Conservation (phyloP, 2,797 vertebrate species). For the Danio choprae region DNA sequence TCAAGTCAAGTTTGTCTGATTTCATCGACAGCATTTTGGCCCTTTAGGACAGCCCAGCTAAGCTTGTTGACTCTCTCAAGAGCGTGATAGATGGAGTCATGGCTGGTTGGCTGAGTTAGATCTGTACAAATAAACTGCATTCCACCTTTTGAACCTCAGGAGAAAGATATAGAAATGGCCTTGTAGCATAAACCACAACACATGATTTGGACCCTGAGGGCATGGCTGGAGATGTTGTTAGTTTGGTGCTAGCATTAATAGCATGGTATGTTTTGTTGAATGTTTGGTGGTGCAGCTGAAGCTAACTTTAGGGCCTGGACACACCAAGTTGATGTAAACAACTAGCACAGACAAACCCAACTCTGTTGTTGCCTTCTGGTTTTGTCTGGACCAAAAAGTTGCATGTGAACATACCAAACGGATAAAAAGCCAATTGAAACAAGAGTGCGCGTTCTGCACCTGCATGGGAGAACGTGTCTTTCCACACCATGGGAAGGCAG, state of each 20-base stretch:
- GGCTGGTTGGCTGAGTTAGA: slow-evolving; percentile 21
- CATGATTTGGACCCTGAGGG: neutral
- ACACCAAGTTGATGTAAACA: too few relatives aligned
- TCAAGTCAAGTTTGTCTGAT: slow-evolving; percentile 12
- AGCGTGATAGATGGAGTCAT: slow-evolving; percentile 13
- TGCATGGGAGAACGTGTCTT: too few relatives aligned
- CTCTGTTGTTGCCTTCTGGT: too few relatives aligned
- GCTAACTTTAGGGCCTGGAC: too few relatives aligned
- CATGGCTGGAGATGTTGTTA: neutral
- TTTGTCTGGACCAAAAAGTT: too few relatives aligned
- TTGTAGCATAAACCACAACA: neutral
- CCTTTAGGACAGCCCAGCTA: slow-evolving; percentile 13
- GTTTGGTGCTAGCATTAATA: neutral
- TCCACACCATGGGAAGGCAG: too few relatives aligned
- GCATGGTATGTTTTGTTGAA: neutral
- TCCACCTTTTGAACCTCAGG: slow-evolving; percentile 32
- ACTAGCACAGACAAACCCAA: too few relatives aligned
- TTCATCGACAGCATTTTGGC: neutral
- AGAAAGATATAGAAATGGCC: slow-evolving; percentile 25
- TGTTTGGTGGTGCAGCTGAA: slow-evolving; percentile 16
- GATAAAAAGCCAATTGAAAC: too few relatives aligned
- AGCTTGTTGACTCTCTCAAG: slow-evolving; percentile 20
- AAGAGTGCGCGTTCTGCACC: too few relatives aligned
- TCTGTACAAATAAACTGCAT: slow-evolving; percentile 7
- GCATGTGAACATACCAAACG: too few relatives aligned